Conservation (phyloP, 1,140 invertebrate species). For the Drosophila equinoxialis region DNA sequence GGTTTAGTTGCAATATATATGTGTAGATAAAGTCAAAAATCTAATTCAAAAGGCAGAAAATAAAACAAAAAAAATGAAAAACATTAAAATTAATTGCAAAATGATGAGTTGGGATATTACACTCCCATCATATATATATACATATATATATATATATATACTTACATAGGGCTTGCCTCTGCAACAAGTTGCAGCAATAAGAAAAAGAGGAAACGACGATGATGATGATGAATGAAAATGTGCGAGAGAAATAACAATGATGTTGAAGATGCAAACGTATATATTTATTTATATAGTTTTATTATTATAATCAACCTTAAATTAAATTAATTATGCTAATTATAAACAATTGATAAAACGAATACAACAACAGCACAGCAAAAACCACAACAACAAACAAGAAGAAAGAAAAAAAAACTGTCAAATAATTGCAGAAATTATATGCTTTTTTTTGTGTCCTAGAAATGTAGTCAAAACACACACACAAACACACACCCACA, state of each 20-base stretch:
- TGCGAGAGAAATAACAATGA: slow-evolving; percentile 13
- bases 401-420: slow-evolving; percentile 8
- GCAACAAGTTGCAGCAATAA: slow-evolving; percentile 18
- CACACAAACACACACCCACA: slow-evolving; percentile 21
- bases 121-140: not conserved
- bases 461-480: slow-evolving; percentile 58
- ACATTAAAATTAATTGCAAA: not conserved
- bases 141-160: not conserved
- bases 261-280: slow-evolving; percentile 42
- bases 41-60: slow-evolving; percentile 16
- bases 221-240: not conserved
- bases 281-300: slow-evolving; percentile 76
- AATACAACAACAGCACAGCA: slow-evolving; percentile 31
- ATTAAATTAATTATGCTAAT: slow-evolving; percentile 64
- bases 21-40: slow-evolving; percentile 64
- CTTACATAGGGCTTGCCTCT: slow-evolving; percentile 9
- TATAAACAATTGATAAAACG: slow-evolving; percentile 51
- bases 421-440: slow-evolving; percentile 27
- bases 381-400: slow-evolving; percentile 10
- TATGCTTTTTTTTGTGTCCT: slow-evolving; percentile 58
- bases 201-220: slow-evolving; percentile 12
- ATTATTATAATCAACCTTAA: slow-evolving; percentile 56
- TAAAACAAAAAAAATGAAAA: slow-evolving; percentile 15
- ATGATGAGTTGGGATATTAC: not conserved
- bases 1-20: slow-evolving; percentile 68